Conservation (phyloP, 2,797 vertebrate genomes). For the Sebastes vulpes region DNA sequence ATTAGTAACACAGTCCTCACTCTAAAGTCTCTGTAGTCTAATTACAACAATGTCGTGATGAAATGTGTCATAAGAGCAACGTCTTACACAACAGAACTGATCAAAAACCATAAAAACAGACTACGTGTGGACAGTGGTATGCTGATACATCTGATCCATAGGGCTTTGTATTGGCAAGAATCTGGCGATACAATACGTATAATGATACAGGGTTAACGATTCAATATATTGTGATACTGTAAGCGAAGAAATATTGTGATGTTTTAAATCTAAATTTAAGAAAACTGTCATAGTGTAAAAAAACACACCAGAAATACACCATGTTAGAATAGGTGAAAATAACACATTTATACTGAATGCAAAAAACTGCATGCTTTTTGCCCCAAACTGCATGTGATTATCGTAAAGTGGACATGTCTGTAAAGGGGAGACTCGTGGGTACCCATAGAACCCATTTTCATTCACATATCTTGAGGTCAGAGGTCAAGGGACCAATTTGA, state of each 20-base stretch:
- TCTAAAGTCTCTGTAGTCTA: neutral
- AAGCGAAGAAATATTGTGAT: neutral
- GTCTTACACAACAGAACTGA: neutral
- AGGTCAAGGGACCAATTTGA: fast-evolving
- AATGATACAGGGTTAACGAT: neutral
- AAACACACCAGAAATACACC: too few species aligned
- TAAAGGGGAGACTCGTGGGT: too few species aligned
- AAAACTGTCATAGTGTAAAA: neutral
- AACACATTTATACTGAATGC: too few species aligned
- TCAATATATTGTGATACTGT: neutral
- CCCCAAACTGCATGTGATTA: too few species aligned
- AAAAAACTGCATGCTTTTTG: too few species aligned
- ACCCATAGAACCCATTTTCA: neutral
- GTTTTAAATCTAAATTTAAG: neutral
- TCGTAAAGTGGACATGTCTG: neutral
- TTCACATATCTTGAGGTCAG: neutral
- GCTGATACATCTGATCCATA: neutral
- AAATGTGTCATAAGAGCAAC: neutral
- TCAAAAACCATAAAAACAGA: neutral
- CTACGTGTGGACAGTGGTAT: neutral
- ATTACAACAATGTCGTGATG: neutral
- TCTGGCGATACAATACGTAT: neutral
- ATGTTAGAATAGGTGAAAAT: too few species aligned
- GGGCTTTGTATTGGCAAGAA: neutral
- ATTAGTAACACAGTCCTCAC: neutral